Evolutionary conservation across 2,113 vertebrate genomes (phyloP).

Genomic region (Nibea albiflora): DNA sequence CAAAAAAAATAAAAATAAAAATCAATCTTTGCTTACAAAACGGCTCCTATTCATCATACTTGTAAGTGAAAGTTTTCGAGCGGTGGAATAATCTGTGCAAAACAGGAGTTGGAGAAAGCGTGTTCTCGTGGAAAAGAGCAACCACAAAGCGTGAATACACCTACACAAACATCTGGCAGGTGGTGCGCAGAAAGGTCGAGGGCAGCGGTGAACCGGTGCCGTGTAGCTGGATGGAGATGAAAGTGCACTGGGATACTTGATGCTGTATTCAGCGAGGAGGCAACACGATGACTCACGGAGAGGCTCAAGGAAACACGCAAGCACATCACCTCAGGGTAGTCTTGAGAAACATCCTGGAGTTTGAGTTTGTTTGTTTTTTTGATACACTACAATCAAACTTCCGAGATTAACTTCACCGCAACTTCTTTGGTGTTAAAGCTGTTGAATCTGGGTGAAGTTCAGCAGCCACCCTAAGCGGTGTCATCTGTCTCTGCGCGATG

Average conservation of each 20-base stretch:
- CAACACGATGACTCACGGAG: slow-evolving; percentile 19
- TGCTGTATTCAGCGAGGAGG: neutral
- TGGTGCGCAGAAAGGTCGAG: slow-evolving; percentile 1
- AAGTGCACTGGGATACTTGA: slow-evolving; percentile 27
- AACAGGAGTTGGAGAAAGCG: slow-evolving; percentile 6
- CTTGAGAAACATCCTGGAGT: neutral
- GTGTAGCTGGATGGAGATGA: slow-evolving; percentile 34
- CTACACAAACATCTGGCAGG: slow-evolving; percentile 26
- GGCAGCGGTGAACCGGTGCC: slow-evolving; percentile 8
- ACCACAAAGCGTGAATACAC: slow-evolving; percentile 5
- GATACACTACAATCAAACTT: neutral
- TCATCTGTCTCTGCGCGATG: neutral
- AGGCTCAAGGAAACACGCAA: slow-evolving; percentile 1
- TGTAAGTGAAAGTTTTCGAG: neutral
- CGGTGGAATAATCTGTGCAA: neutral
- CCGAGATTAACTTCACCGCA: neutral
- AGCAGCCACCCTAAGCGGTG: neutral
- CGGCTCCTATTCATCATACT: slow-evolving; percentile 30
- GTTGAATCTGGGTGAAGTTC: neutral
- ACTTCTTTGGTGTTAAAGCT: neutral
- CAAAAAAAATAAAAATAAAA: slow-evolving; percentile 9
- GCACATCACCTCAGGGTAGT: neutral
- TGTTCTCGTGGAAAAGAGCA: neutral
- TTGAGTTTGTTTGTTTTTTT: neutral
- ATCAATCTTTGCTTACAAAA: slow-evolving; percentile 34